Percentiles rank a stretch among this genome's conserved stretches.
These are phyloP conservation scores for Stenichneumon culpator DNA, from an alignment of 2,888 invertebrate species.

Conservation along the genomic window DNA sequence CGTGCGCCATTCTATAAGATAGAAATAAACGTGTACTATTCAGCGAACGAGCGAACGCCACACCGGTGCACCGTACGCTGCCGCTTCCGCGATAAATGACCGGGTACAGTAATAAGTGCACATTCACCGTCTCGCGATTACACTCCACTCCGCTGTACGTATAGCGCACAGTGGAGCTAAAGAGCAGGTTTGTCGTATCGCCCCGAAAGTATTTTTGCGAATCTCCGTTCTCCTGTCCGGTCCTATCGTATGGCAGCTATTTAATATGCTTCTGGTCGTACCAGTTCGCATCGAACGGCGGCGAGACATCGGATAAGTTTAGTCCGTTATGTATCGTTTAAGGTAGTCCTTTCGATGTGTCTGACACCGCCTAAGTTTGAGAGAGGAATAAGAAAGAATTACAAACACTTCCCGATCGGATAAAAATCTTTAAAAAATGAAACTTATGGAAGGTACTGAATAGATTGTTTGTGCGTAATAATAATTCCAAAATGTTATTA, in stretches of 20 bases:
- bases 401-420: too few species aligned
- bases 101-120: slow-evolving; percentile 55
- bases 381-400: too few species aligned
- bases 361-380: too few species aligned
- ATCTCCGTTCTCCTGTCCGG: slow-evolving; percentile 25
- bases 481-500: too few species aligned
- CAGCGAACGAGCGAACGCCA: slow-evolving; percentile 27
- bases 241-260: background rate
- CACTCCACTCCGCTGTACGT: slow-evolving; percentile 25
- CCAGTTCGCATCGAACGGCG: background rate
- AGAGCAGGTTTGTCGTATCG: slow-evolving; percentile 33
- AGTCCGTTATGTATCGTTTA: background rate
- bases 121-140: slow-evolving; percentile 35
- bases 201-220: slow-evolving; percentile 21
- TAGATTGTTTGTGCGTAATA: too few species aligned
- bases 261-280: slow-evolving; percentile 25
- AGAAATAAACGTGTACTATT: slow-evolving; percentile 48
- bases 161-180: background rate
- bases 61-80: slow-evolving; percentile 35
- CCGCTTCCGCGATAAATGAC: slow-evolving; percentile 48
- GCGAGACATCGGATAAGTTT: slow-evolving; percentile 11
- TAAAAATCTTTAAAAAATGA: too few species aligned
- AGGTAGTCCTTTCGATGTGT: too few species aligned
- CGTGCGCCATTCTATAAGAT: slow-evolving; percentile 26
- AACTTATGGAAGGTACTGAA: too few species aligned